phyloP scores from a whole-genome alignment of 2,888 invertebrate genomes.

The Apantesis nais region DNA sequence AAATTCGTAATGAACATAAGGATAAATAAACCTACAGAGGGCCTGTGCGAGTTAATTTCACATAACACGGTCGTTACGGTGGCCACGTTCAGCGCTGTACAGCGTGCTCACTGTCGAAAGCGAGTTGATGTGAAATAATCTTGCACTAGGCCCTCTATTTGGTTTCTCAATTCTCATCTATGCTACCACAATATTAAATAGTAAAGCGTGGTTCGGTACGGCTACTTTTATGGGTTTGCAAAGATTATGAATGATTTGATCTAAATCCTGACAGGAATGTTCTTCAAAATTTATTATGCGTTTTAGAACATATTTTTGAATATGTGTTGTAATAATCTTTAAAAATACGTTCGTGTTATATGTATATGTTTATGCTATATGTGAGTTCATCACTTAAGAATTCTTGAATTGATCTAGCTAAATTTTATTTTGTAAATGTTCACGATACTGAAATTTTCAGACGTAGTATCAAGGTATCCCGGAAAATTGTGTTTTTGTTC shows the following conservation, averaged over 20 bases:
- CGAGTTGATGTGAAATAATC: too few species aligned
- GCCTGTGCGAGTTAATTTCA: too few species aligned
- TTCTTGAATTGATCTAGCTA: background rate
- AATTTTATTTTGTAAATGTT: background rate
- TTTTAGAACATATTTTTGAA: background rate
- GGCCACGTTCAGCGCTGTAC: too few species aligned
- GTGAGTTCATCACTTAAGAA: background rate
- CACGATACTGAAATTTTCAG: background rate
- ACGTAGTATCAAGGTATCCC: background rate
- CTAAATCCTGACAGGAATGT: background rate
- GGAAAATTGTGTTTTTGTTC: background rate
- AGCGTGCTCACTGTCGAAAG: too few species aligned
- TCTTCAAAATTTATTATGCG: background rate
- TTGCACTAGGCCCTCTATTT: too few species aligned
- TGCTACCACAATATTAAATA: too few species aligned
- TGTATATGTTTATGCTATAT: background rate
- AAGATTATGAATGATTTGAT: background rate
- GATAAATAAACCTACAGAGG: background rate
- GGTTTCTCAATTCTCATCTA: too few species aligned
- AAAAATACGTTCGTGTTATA: background rate
- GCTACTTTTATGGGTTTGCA: background rate
- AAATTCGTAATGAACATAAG: background rate
- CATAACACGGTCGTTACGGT: too few species aligned
- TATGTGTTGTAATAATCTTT: background rate
- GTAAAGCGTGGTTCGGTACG: too few species aligned